Conservation (phyloP, 2,888 invertebrate genomes). For the Drosophila basisetae region DNA sequence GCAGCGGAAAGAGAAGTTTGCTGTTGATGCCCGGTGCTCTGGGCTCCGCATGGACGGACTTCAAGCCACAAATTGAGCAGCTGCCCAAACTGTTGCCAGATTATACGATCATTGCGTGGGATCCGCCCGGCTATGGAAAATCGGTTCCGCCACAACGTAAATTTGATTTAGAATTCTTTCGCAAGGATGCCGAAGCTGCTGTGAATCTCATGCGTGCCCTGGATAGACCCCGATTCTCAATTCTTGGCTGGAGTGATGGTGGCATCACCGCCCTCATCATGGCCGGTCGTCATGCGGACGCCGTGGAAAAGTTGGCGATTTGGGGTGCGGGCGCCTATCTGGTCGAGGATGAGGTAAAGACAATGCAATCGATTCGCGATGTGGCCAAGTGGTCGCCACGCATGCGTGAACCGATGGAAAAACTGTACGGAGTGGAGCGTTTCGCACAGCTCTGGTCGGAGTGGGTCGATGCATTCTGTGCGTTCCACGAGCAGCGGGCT, state of each 20-base stretch:
- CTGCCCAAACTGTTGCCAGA: constrained; percentile 84
- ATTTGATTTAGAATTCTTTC: constrained; percentile 90
- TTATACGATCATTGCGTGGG: constrained; percentile 88
- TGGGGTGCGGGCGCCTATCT: constrained; percentile 93
- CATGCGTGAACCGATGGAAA: constrained; percentile 90
- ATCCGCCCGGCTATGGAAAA: constrained; percentile 95
- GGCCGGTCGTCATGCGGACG: constrained; percentile 89
- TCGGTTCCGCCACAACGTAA: constrained; percentile 91
- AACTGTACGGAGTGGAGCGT: constrained; percentile 90
- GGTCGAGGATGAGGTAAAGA: constrained; percentile 88
- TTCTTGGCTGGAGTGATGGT: constrained; percentile 96
- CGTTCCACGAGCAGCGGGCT: constrained; percentile 87
- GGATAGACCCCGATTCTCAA: constrained; percentile 89
- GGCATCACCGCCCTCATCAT: constrained; percentile 92
- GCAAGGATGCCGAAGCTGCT: constrained; percentile 91
- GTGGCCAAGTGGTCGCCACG: constrained; percentile 92
- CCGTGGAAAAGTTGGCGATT: constrained; percentile 90
- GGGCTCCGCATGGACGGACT: constrained; percentile 93
- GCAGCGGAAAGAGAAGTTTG: constrained; percentile 86
- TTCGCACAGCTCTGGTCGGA: constrained; percentile 89
- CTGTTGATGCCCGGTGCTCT: constrained; percentile 93
- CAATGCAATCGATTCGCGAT: constrained; percentile 90
- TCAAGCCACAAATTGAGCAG: constrained; percentile 90
- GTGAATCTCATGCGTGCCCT: constrained; percentile 90
- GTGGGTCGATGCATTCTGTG: constrained; percentile 90